Evolutionary conservation across 37 sponge, comb jelly and placozoan genomes (phyloP).

Genomic region (Beroe ovata): DNA sequence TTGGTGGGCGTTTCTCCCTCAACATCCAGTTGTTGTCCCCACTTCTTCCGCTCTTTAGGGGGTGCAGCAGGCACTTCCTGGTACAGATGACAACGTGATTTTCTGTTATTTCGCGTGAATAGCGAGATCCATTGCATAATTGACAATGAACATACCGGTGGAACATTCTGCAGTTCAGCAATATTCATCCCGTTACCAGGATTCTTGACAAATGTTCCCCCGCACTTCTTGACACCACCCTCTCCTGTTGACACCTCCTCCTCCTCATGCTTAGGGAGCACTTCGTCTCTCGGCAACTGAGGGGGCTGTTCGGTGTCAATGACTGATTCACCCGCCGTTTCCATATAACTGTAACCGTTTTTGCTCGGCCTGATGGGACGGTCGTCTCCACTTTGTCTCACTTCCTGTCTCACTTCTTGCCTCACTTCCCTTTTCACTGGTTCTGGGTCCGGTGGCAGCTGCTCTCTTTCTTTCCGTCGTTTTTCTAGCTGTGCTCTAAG

Average conservation of each 20-base stretch:
- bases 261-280: not conserved
- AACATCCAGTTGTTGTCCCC: not conserved
- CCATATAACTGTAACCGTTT: not conserved
- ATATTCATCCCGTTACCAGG: too few species aligned
- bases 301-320: slow-evolving; percentile 49
- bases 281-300: slow-evolving; percentile 32
- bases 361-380: slow-evolving; percentile 53
- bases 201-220: slow-evolving; percentile 22
- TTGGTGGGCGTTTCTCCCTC: not conserved
- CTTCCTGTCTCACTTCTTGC: not conserved
- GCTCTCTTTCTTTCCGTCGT: slow-evolving; percentile 43
- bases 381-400: not conserved
- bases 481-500: slow-evolving; percentile 73
- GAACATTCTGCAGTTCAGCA: too few species aligned
- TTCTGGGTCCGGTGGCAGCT: not conserved
- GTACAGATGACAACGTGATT: too few species aligned
- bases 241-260: not conserved
- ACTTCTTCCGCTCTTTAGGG: slow-evolving; percentile 49
- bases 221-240: not conserved
- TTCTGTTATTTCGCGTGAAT: too few species aligned
- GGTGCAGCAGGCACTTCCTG: not conserved
- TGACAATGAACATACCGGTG: too few species aligned
- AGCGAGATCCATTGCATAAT: too few species aligned
- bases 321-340: slow-evolving; percentile 1
- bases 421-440: not conserved